Percentiles rank a stretch among this genome's conserved stretches.
These are phyloP conservation scores for Criorhina ranunculi DNA, from an alignment of 2,888 invertebrate genomes.

Conservation along the genomic window DNA sequence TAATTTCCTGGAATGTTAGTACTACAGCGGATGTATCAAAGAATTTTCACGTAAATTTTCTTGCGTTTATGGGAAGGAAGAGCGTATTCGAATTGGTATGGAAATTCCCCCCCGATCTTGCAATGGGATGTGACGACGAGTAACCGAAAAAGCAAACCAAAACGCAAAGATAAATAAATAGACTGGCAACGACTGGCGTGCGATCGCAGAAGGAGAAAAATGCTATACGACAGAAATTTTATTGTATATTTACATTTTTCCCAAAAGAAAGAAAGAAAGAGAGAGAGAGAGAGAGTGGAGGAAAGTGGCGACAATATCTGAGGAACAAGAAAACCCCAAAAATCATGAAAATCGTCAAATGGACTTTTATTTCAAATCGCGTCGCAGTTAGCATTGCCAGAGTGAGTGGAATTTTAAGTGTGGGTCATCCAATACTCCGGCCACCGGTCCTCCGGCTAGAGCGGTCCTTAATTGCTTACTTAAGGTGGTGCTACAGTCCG, in stretches of 20 bases:
- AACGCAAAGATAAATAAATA: slow-evolving; percentile 76
- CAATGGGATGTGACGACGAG: slow-evolving; percentile 58
- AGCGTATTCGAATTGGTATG: slow-evolving; percentile 39
- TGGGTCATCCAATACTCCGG: too few species aligned
- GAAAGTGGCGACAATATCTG: slow-evolving; percentile 74
- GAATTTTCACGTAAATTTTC: slow-evolving; percentile 54
- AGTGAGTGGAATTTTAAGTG: not conserved
- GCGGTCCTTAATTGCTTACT: too few species aligned
- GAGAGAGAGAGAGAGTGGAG: slow-evolving; percentile 72
- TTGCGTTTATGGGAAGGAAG: slow-evolving; percentile 27
- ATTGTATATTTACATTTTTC: slow-evolving; percentile 70
- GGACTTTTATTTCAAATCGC: slow-evolving; percentile 47
- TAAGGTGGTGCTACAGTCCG: too few species aligned
- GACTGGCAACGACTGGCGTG: slow-evolving; percentile 58
- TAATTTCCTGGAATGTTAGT: slow-evolving; percentile 60
- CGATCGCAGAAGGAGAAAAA: slow-evolving; percentile 61
- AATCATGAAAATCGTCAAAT: slow-evolving; percentile 49
- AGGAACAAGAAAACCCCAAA: slow-evolving; percentile 53
- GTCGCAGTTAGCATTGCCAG: slow-evolving; percentile 47
- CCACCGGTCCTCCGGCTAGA: too few species aligned
- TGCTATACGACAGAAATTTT: slow-evolving; percentile 40
- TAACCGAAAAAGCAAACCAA: slow-evolving; percentile 69
- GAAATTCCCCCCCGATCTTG: slow-evolving; percentile 64
- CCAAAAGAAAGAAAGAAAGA: slow-evolving; percentile 70
- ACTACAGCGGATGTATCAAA: slow-evolving; percentile 36